Base-by-base conservation (phyloP, 2,888 invertebrate species). In the Nyleta sp. region DNA sequence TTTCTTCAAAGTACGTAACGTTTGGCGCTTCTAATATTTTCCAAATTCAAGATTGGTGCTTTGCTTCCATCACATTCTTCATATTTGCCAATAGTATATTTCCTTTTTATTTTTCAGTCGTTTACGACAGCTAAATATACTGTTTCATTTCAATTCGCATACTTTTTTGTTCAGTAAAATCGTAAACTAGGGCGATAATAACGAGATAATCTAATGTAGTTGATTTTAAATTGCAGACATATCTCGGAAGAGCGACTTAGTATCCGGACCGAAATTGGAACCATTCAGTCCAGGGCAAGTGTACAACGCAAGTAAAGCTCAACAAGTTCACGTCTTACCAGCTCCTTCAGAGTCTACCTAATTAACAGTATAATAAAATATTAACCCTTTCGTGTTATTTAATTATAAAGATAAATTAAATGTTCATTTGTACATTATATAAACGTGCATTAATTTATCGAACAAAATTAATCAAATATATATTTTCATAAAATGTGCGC, bases 281-380 rank as follows among this genome's bases (percentile, higher is more conserved):
- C 97, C 97, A 0, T 98, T 98, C 91, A 95, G 95, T 87, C 94
- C 96, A 0, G 97, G 98, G 0, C 98, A 98, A 91, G 96, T 98
- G 17, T 98, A 97, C 91, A 98, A 98, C 91, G 95, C 95, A 80
- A 97, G 97, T 82, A 97, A 97, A 91, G 97, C 97, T 70, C 95
- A 95, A 88, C 98, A 98, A 91, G 95, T 98, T 28, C 97, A 98
- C 87, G 97, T 98, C 20, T 92, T 97, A 82, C 93, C 90, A 81
- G 87, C 90, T 53, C 84, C 88, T 60, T 82, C 87, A 62, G 89
- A 90, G 80, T 81, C 82, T 71, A 86, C 68, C 42, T 75, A 74
- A 78, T 60, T 8, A 50, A 52, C 10, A 24, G 46, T n/a, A 33
- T 11, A 15, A 40, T 28, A 28, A 4, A 11, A 13, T 38, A 13